phyloP scores from a whole-genome alignment of 2,797 vertebrate genomes.

The Neosalanx taihuensis region DNA sequence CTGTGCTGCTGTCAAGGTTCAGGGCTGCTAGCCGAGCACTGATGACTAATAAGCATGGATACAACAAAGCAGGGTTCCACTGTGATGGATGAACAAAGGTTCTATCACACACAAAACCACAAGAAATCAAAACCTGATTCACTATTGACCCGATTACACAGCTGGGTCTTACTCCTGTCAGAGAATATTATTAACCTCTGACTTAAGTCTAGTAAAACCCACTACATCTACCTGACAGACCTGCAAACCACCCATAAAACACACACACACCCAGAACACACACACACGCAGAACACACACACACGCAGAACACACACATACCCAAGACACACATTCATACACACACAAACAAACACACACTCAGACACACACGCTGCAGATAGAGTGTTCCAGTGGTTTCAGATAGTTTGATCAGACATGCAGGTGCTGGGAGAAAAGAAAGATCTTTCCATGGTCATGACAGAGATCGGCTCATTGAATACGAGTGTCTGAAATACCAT shows the following conservation, averaged over 20 bases:
- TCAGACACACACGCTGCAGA: slow-evolving; percentile 30
- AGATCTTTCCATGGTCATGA: slow-evolving; percentile 58
- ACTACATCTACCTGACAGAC: too few species aligned
- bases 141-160: not conserved
- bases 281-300: not conserved
- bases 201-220: not conserved
- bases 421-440: slow-evolving; percentile 55
- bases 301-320: not conserved
- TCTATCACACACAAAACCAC: not conserved
- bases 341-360: slow-evolving; percentile 6
- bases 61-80: slow-evolving; percentile 18
- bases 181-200: too few species aligned
- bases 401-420: slow-evolving; percentile 61
- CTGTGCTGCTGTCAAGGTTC: slow-evolving; percentile 12
- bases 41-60: slow-evolving; percentile 18
- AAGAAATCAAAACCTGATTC: not conserved
- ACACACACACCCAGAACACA: not conserved
- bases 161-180: not conserved
- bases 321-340: not conserved
- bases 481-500: slow-evolving; percentile 75
- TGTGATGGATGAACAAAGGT: slow-evolving; percentile 14
- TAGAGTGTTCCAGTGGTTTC: slow-evolving; percentile 32
- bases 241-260: not conserved
- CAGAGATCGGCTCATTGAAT: slow-evolving; percentile 63
- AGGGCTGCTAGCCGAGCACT: slow-evolving; percentile 4